Base-by-base conservation (phyloP, 2,888 invertebrate species). In the Tetranychus truncatus region DNA sequence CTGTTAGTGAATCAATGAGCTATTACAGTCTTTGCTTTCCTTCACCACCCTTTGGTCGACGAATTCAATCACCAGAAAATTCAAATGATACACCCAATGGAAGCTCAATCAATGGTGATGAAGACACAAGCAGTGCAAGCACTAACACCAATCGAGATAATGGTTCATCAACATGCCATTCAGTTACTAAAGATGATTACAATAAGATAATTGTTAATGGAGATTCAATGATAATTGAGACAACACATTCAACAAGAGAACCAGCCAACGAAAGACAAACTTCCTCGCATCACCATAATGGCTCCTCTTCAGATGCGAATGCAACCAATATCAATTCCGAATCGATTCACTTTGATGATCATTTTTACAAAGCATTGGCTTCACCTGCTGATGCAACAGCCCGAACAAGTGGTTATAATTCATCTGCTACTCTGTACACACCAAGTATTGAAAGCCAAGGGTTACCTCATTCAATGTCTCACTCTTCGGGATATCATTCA, bases 401-500 rank as follows among this genome's bases (percentile, higher is more conserved):
- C 15, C 15, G n/a, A 6, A 72, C 72, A n/a, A 65, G 73, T 24
- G 65, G 73, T 9, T 65, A 73, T 73, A 55, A 65, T 6, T 74
- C 76, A 71, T 72, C 74, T 6, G 66, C 67, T 8, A 74, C 74
- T 46, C 73, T 76, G 18, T 76, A 67, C 73, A 78, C 78, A 7
- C 78, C 79, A 9, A 77, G 74, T 66, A 74, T 77, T 24, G 78
- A 78, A 69, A 76, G 72, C 65, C 75, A 75, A 20, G 77, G 77
- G 20, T 76, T 79, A 74, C 76, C 79, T 18, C 79, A 78, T 73
- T 79, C 78, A 6, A 75, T 78, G 6, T 79, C 79, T 1, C 79
- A 78, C 55, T 78, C 78, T 65, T 79, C 79, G 18, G 79, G 79
- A 11, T 79, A 79, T 75, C 78, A 79, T 46, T 79, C 79, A 1